phyloP scores from a whole-genome alignment of 2,888 invertebrate species.

The Nezara viridula region DNA sequence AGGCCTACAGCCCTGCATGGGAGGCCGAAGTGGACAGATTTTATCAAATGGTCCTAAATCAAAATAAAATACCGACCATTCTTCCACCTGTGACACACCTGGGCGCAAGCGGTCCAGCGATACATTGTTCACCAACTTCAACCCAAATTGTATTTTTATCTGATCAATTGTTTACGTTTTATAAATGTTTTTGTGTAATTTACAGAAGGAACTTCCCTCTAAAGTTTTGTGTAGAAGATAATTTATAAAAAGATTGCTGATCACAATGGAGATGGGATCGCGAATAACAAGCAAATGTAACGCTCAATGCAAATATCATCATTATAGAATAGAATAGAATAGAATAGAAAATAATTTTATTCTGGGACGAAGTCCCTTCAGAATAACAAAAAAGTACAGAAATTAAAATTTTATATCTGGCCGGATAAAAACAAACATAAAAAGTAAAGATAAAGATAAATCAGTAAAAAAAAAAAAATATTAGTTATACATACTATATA shows the following conservation, averaged over 20 bases:
- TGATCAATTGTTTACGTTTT: background rate
- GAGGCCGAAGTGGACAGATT: background rate
- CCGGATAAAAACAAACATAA: too few species aligned
- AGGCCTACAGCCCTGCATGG: too few species aligned
- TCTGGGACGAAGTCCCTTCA: too few species aligned
- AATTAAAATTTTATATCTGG: too few species aligned
- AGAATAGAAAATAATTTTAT: too few species aligned
- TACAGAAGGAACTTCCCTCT: background rate
- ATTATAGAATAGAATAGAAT: too few species aligned
- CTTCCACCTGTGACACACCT: background rate
- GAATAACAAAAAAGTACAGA: too few species aligned
- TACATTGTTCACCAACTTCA: background rate
- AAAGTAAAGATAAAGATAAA: too few species aligned
- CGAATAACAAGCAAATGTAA: background rate
- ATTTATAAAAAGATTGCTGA: background rate
- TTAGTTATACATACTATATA: too few species aligned
- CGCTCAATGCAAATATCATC: too few species aligned
- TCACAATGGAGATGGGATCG: background rate
- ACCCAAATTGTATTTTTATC: constrained; percentile 36
- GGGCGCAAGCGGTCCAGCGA: background rate
- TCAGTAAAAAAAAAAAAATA: too few species aligned
- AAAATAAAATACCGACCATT: background rate
- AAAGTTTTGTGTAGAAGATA: background rate
- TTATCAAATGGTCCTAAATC: constrained; percentile 1
- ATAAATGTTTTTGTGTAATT: background rate